phyloP scores from a whole-genome alignment of 2,113 vertebrate genomes.

The Salminus brasiliensis region DNA sequence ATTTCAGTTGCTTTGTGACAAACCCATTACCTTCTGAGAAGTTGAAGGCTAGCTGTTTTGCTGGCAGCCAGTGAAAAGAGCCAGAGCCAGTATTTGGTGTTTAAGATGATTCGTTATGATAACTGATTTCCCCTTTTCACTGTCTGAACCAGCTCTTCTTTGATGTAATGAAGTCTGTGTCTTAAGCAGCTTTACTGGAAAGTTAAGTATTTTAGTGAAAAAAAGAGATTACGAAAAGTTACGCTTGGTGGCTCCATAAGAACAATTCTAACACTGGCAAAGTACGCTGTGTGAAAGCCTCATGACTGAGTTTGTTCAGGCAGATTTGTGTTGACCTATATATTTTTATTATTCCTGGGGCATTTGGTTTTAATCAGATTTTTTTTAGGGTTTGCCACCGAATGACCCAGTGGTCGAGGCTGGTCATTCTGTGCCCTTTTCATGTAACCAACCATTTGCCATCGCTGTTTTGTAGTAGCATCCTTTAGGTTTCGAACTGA shows the following conservation, averaged over 20 bases:
- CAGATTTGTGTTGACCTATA: not conserved
- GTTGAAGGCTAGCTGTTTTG: not conserved
- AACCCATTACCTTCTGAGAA: too few species aligned
- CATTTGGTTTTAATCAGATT: not conserved
- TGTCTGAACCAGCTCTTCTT: not conserved
- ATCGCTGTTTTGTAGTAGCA: conserved; percentile 3
- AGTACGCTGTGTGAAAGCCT: not conserved
- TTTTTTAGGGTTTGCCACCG: conserved; percentile 11
- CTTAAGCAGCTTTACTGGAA: not conserved
- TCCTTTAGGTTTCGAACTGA: conserved; percentile 13
- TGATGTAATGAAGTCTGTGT: not conserved
- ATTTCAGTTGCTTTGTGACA: not conserved
- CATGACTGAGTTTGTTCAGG: not conserved
- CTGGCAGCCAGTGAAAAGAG: not conserved
- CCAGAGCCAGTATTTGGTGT: not conserved
- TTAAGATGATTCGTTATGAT: not conserved
- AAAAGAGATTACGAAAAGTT: too few species aligned
- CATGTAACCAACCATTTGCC: conserved; percentile 66
- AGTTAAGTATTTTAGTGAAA: not conserved
- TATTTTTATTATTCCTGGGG: not conserved
- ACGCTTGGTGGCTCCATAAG: too few species aligned
- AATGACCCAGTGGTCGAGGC: conserved; percentile 66
- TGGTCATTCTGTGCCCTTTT: conserved; percentile 69
- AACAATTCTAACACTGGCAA: not conserved
- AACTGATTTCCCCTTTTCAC: not conserved